A percentile compares a stretch with the other conserved stretches of the same genome.
Evolutionary conservation across 2,888 invertebrate species (phyloP).

Genomic region (Ethmia dodecea): DNA sequence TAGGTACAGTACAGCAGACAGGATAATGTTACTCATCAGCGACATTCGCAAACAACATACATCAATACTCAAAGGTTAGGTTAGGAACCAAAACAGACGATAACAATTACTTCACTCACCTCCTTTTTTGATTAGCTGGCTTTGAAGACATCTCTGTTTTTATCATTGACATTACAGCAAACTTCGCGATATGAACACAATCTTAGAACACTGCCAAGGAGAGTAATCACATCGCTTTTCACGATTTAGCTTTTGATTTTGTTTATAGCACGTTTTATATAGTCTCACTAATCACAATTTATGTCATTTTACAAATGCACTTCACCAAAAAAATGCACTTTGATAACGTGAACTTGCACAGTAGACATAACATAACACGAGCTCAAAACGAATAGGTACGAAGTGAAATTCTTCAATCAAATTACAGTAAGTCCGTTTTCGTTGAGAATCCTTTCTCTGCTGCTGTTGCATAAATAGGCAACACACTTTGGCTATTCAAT

Average conservation of each 20-base stretch:
- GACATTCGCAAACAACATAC: constrained; percentile 3
- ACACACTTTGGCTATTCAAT: neutral
- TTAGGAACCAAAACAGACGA: constrained; percentile 13
- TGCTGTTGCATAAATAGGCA: constrained; percentile 7
- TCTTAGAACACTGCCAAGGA: constrained; percentile 79
- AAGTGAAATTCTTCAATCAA: constrained; percentile 13
- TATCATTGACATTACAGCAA: constrained; percentile 51
- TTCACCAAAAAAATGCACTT: constrained; percentile 63
- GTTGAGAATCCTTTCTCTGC: neutral
- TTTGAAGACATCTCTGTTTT: constrained; percentile 67
- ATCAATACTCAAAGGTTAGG: constrained; percentile 4
- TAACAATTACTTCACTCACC: constrained; percentile 66
- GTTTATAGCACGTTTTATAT: constrained; percentile 42
- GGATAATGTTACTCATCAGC: constrained; percentile 24
- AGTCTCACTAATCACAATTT: constrained; percentile 58
- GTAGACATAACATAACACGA: constrained; percentile 44
- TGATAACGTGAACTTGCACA: constrained; percentile 67
- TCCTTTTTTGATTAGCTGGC: constrained; percentile 82
- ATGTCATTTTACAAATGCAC: constrained; percentile 71
- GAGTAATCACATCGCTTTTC: constrained; percentile 72
- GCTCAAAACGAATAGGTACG: constrained; percentile 21
- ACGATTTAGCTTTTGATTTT: constrained; percentile 42
- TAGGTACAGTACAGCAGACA: constrained; percentile 14
- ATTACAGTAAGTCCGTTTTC: constrained; percentile 13
- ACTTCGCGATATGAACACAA: constrained; percentile 71